These are phyloP conservation scores for Trematocara marginatum DNA, from an alignment of 2,113 vertebrate genomes.

Conservation along the genomic window DNA sequence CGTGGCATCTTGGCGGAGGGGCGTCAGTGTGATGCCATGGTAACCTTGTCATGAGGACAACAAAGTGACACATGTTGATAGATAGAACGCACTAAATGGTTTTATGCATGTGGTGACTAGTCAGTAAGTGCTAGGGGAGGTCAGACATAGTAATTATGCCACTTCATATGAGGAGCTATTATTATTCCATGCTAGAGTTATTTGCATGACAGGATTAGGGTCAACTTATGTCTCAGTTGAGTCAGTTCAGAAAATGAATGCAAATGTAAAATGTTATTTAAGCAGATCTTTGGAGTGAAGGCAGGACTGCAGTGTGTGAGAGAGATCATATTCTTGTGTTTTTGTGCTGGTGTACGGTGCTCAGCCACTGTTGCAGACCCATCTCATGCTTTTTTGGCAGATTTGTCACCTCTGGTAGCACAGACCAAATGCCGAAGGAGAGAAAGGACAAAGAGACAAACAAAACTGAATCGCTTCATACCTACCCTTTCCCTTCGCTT, in stretches of 20 bases:
- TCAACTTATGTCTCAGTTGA: conserved; percentile 37
- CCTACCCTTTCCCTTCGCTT: conserved; percentile 8
- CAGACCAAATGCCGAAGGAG: background rate
- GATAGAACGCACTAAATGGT: conserved; percentile 49
- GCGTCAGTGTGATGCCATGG: conserved; percentile 38
- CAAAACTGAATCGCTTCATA: background rate
- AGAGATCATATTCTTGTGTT: background rate
- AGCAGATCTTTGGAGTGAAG: conserved; percentile 17
- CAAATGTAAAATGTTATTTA: conserved; percentile 49
- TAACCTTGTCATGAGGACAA: conserved; percentile 65
- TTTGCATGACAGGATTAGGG: conserved; percentile 62
- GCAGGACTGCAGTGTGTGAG: background rate
- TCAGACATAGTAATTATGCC: conserved; percentile 62
- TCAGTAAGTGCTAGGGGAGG: conserved; percentile 41
- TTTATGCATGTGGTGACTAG: conserved; percentile 46
- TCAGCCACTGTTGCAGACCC: background rate
- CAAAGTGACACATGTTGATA: conserved; percentile 57
- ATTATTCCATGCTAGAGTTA: conserved; percentile 46
- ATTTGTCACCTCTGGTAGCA: background rate
- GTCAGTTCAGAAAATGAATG: conserved; percentile 46
- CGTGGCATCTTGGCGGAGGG: conserved; percentile 28
- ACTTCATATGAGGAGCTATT: conserved; percentile 59
- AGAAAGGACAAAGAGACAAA: conserved; percentile 25
- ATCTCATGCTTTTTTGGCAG: background rate
- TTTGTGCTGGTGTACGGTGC: background rate